Percentiles rank a stretch among this genome's conserved stretches.
Conservation (phyloP, 2,888 invertebrate genomes). For the Rhamphomyia laevipes region DNA sequence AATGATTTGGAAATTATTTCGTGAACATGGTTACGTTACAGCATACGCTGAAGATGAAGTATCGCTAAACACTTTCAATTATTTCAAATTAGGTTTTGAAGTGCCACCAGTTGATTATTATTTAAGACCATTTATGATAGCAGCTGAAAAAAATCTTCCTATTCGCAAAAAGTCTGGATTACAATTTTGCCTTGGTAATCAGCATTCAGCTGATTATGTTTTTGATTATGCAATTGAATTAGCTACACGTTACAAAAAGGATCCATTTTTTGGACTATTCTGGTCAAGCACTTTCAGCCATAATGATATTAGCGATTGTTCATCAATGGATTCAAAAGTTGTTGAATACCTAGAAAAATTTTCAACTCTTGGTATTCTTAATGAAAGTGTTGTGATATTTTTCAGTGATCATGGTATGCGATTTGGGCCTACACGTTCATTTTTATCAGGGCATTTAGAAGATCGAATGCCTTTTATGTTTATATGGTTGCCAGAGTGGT, state of each 20-base stretch:
- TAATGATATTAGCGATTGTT: slow-evolving; percentile 52
- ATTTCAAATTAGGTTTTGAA: slow-evolving; percentile 57
- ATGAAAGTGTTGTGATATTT: slow-evolving; percentile 56
- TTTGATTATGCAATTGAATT: slow-evolving; percentile 58
- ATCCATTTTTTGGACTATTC: slow-evolving; percentile 61
- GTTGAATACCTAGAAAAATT: slow-evolving; percentile 47
- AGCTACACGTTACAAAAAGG: slow-evolving; percentile 46
- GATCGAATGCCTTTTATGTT: slow-evolving; percentile 65
- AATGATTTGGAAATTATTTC: slow-evolving; percentile 67
- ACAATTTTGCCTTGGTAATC: slow-evolving; percentile 49
- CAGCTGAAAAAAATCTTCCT: slow-evolving; percentile 47
- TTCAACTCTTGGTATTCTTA: slow-evolving; percentile 45
- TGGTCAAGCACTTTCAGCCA: slow-evolving; percentile 72
- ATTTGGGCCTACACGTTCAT: slow-evolving; percentile 57
- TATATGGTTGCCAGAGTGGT: slow-evolving; percentile 52
- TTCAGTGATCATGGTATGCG: slow-evolving; percentile 71
- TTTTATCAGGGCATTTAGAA: slow-evolving; percentile 62
- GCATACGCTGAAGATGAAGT: slow-evolving; percentile 71
- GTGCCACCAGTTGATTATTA: slow-evolving; percentile 73
- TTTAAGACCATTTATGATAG: slow-evolving; percentile 57
- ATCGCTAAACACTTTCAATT: slow-evolving; percentile 56
- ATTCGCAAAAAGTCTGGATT: slow-evolving; percentile 41
- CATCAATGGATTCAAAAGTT: slow-evolving; percentile 52
- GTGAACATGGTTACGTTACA: slow-evolving; percentile 58
- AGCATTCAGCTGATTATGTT: slow-evolving; percentile 53